Conservation (phyloP, 2,797 vertebrate species). For the Poecile montanus region DNA sequence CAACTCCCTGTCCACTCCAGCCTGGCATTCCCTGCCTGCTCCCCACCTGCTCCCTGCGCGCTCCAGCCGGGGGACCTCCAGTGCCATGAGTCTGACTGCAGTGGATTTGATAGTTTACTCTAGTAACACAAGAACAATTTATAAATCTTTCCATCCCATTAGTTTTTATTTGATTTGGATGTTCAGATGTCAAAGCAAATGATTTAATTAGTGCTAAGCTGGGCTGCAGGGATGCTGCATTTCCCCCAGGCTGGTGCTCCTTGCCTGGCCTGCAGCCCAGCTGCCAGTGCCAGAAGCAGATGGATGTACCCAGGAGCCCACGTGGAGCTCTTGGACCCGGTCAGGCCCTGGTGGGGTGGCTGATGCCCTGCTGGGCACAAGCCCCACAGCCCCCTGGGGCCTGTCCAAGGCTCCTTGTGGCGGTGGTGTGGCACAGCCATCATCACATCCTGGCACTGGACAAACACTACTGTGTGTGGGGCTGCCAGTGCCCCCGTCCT, state of each 20-base stretch:
- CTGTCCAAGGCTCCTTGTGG: neutral
- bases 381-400: neutral
- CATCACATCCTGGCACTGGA: fast-evolving
- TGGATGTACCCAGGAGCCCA: fast-evolving
- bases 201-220: conserved; percentile 32
- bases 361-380: neutral
- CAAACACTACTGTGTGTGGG: fast-evolving
- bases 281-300: neutral
- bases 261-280: neutral
- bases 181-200: conserved; percentile 18
- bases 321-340: neutral
- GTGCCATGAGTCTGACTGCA: neutral
- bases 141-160: conserved; percentile 53
- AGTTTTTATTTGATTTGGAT: conserved; percentile 58
- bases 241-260: neutral
- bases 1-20: neutral
- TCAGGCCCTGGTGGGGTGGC: neutral
- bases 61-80: neutral
- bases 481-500: fast-evolving
- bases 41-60: neutral
- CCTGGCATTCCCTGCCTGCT: neutral
- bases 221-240: neutral
- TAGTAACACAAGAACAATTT: neutral
- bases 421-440: neutral
- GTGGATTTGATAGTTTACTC: neutral